Evolutionary conservation across 2,113 vertebrate genomes (phyloP), one percentile per base, ranked within the genome.

Genomic region (Corydoras maculifer): DNA sequence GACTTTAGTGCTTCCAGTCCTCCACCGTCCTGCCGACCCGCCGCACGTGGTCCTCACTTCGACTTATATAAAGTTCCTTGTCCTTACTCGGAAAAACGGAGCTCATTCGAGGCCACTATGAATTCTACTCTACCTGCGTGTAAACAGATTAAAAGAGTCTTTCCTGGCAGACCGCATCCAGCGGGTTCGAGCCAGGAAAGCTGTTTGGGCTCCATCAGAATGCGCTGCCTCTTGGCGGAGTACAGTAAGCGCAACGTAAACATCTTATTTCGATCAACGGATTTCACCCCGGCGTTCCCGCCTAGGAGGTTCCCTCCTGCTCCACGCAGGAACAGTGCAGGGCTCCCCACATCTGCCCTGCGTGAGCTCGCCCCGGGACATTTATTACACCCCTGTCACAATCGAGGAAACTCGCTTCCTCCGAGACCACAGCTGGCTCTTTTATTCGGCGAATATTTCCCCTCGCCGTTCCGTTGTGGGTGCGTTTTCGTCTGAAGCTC

Each of bases 171-270:
- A 3, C 3, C 53, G 72, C 29, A 2, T 59, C 0, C 13, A 58
- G 32, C 58, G 74, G 77, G 72, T 70, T 73, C 0, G 54, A 73
- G 83, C 86, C 86, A 90, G 84, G 82, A 86, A 86, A 85, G 78
- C 86, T 87, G 87, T 65, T 90, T 85, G 35, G 85, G 77, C 87
- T 87, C 87, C 84, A 83, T 59, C 80, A 80, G 79, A 85, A 86
- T 85, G 85, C 84, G 81, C 87, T 66, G 81, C 68, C 69, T 80
- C 70, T 83, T 85, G 83, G 82, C 85, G 84, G 80, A 65, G 69
- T 31, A 55, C 51, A 50, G 68, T 78, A 75, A 54, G 78, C 82
- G 87, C 82, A 81, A 81, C 81, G 13, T 53, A 12, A 53, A 53
- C 13, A 53, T 12, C 13, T 53, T 53, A 14, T 12, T 12, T 10